phyloP scores from a whole-genome alignment of 2,113 vertebrate species.

The Syngnathoides biaculeatus region DNA sequence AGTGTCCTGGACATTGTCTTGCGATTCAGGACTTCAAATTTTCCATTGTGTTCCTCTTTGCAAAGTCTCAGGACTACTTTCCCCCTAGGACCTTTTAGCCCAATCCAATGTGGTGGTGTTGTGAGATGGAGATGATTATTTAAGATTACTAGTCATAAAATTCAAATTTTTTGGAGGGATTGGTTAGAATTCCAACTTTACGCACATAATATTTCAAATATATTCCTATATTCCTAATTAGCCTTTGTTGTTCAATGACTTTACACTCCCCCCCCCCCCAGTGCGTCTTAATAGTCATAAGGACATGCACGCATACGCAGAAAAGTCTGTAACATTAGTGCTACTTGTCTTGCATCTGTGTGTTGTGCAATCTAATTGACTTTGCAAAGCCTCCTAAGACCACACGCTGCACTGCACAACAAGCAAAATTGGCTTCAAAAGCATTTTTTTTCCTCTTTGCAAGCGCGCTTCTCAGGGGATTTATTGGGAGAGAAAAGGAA shows the following conservation, averaged over 20 bases:
- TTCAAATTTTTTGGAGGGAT: neutral
- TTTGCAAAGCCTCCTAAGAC: slow-evolving; percentile 42
- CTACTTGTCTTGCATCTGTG: slow-evolving; percentile 2
- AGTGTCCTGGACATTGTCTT: too few relatives aligned
- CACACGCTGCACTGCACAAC: slow-evolving; percentile 34
- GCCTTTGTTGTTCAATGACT: slow-evolving; percentile 1
- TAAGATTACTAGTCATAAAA: neutral
- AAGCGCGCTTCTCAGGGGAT: slow-evolving; percentile 43
- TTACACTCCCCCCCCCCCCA: too few relatives aligned
- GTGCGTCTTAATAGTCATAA: neutral
- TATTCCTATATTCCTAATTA: slow-evolving; percentile 29
- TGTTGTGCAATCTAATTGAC: slow-evolving; percentile 47
- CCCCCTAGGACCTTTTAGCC: too few relatives aligned
- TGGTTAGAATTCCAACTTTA: neutral
- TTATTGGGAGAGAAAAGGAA: slow-evolving; percentile 39
- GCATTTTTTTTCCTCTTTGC: slow-evolving; percentile 11
- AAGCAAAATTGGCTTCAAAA: slow-evolving; percentile 40
- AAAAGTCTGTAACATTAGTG: slow-evolving; percentile 8
- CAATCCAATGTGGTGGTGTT: too few relatives aligned
- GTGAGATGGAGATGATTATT: too few relatives aligned
- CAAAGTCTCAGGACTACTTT: too few relatives aligned
- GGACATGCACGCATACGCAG: slow-evolving; percentile 8
- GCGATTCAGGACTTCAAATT: too few relatives aligned
- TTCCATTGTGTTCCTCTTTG: too few relatives aligned
- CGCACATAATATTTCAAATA: neutral